These are phyloP conservation scores for Schizothorax lantsangensis DNA, from an alignment of 2,797 vertebrate genomes.

Conservation along the genomic window DNA sequence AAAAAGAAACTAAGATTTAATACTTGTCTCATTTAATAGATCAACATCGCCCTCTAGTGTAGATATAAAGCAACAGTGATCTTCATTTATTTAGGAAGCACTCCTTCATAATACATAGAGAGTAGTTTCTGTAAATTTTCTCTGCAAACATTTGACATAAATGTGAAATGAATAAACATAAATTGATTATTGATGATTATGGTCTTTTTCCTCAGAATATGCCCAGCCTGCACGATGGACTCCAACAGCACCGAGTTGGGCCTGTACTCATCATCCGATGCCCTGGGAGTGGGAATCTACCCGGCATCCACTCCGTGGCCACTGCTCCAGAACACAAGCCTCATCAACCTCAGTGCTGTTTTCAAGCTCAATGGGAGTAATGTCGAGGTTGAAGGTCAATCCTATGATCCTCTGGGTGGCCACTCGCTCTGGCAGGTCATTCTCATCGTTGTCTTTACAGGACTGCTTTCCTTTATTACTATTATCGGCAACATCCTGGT, in stretches of 20 bases:
- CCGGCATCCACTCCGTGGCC: slow-evolving; percentile 71
- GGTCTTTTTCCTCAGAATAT: slow-evolving; percentile 86
- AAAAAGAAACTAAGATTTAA: background rate
- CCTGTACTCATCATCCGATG: slow-evolving; percentile 82
- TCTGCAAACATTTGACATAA: background rate
- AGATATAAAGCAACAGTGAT: background rate
- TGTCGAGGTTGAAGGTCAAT: slow-evolving; percentile 15
- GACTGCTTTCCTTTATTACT: slow-evolving; percentile 89
- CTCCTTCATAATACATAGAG: background rate
- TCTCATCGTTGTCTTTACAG: slow-evolving; percentile 90
- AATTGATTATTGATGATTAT: slow-evolving; percentile 5
- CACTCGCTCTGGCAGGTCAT: slow-evolving; percentile 93
- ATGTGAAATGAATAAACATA: slow-evolving; percentile 11
- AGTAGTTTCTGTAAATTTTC: background rate
- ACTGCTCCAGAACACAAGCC: slow-evolving; percentile 59
- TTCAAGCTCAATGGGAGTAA: slow-evolving; percentile 62
- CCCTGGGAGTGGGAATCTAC: slow-evolving; percentile 76
- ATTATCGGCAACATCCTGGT: slow-evolving; percentile 96
- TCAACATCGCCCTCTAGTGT: slow-evolving; percentile 46
- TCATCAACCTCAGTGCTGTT: slow-evolving; percentile 67
- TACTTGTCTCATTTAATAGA: background rate
- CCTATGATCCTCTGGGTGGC: slow-evolving; percentile 83
- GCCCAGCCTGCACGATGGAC: slow-evolving; percentile 92
- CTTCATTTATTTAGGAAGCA: background rate
- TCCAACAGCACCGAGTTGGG: slow-evolving; percentile 86